Evolutionary conservation across 2,797 vertebrate genomes (phyloP), one percentile per base, ranked within the genome.

Genomic region (Coregonus suidteri): DNA sequence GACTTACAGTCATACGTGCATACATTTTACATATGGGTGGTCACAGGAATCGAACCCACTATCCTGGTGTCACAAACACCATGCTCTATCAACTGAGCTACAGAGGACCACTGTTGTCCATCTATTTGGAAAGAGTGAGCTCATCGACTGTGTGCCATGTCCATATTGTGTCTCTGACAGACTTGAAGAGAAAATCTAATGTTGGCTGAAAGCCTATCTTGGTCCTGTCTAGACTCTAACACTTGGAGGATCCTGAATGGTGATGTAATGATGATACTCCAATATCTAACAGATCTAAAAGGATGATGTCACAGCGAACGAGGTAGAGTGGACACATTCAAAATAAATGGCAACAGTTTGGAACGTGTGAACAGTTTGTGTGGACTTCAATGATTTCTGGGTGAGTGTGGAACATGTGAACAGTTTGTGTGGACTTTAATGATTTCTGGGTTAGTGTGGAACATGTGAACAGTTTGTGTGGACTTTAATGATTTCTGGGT

Each of bases 401-500:
- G 86, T 77, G 86, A 83, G 88, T 91, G 89, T 86, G 86, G 20
- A 91, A 90, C 83, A 53, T 67, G 75, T 78, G 79, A 91, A 83
- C 85, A 83, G 81, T 91, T 90, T 82, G 84, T 90, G 83, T 79
- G 70, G 72, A 84, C 82, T 84, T 83, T 90, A 93, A 93, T 92
- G 92, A 92, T 89, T 91, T 90, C 74, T 82, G 77, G 71, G 86
- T 77, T 90, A 83, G 88, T 91, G 89, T 86, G 86, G 20, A 91
- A 90, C 83, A 53, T 67, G 75, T 78, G 79, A 91, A 83, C 85
- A 83, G 81, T 91, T 90, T 82, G 84, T 90, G 83, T 79, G 70
- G 72, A 84, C 82, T 84, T 83, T 90, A 93, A 93, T 92, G 92
- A 92, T 89, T 91, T 90, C 74, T 82, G 77, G 71, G 86, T 77